Evolutionary conservation across 2,797 vertebrate genomes (phyloP).

Genomic region (Acestrorhynchus altus): DNA sequence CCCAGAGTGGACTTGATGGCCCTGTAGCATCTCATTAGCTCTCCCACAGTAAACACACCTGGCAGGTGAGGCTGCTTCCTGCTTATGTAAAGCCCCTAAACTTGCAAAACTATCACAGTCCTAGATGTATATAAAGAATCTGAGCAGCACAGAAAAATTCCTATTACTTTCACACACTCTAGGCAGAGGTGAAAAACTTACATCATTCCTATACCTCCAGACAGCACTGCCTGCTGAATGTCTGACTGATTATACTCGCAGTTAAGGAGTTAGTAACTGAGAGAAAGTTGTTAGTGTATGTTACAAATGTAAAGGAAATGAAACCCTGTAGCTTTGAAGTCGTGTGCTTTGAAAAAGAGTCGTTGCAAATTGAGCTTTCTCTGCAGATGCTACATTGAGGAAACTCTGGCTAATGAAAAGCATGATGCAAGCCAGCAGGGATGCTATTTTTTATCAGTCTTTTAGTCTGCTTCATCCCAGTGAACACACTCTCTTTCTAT

Average conservation of each 20-base stretch:
- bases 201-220: background rate
- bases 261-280: conserved; percentile 4
- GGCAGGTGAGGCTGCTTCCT: conserved; percentile 31
- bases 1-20: conserved; percentile 29
- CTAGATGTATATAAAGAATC: background rate
- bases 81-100: conserved; percentile 12
- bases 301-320: conserved; percentile 10
- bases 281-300: conserved; percentile 1
- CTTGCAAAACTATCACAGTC: conserved; percentile 2
- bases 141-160: conserved; percentile 8
- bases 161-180: conserved; percentile 11
- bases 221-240: background rate
- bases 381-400: conserved; percentile 5
- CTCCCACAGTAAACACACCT: conserved; percentile 34
- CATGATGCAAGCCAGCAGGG: conserved; percentile 23
- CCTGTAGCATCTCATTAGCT: conserved; percentile 47
- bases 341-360: conserved; percentile 24
- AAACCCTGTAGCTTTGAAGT: background rate
- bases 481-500: conserved; percentile 15
- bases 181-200: background rate
- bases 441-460: conserved; percentile 37
- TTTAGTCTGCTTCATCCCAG: conserved; percentile 12
- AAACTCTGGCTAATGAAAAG: conserved; percentile 41
- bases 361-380: conserved; percentile 25
- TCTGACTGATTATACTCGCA: background rate